phyloP scores from a whole-genome alignment of 2,797 vertebrate species.

The Ctenosaura bakeri region DNA sequence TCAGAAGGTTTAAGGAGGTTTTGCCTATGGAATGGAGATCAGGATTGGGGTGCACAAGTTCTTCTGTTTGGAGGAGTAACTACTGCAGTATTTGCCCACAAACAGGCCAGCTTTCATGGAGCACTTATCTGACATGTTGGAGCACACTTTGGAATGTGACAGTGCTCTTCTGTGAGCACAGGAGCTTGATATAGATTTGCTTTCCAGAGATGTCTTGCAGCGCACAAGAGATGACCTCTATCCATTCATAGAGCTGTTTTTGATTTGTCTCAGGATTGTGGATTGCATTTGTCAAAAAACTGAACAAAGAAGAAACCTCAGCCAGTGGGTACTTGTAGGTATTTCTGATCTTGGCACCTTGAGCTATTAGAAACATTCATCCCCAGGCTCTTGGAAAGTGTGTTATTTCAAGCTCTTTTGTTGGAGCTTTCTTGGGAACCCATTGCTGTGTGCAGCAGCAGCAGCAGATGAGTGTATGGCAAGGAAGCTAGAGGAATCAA shows the following conservation, averaged over 20 bases:
- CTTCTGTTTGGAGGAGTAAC: not conserved
- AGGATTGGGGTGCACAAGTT: not conserved
- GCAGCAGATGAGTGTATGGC: slow-evolving; percentile 49
- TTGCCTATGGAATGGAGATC: not conserved
- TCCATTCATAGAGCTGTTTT: slow-evolving; percentile 24
- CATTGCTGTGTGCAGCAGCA: slow-evolving; percentile 54
- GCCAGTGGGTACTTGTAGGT: slow-evolving; percentile 27
- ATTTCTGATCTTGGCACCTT: slow-evolving; percentile 42
- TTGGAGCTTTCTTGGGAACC: slow-evolving; percentile 46
- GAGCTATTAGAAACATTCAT: slow-evolving; percentile 33
- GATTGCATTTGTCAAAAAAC: slow-evolving; percentile 24
- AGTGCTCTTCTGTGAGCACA: not conserved
- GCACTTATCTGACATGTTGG: not conserved
- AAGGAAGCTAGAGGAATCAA: slow-evolving; percentile 1
- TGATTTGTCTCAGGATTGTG: not conserved
- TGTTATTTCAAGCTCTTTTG: slow-evolving; percentile 51
- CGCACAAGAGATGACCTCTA: not conserved
- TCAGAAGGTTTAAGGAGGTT: not conserved
- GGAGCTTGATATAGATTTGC: slow-evolving; percentile 44
- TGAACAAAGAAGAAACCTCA: slow-evolving; percentile 28
- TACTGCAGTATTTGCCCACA: not conserved
- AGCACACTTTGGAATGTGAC: slow-evolving; percentile 12
- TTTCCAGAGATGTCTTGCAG: slow-evolving; percentile 16
- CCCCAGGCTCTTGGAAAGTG: slow-evolving; percentile 39
- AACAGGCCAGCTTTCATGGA: not conserved